Conservation (phyloP, 23 tunicate genomes). For the Halocynthia aurantium region DNA sequence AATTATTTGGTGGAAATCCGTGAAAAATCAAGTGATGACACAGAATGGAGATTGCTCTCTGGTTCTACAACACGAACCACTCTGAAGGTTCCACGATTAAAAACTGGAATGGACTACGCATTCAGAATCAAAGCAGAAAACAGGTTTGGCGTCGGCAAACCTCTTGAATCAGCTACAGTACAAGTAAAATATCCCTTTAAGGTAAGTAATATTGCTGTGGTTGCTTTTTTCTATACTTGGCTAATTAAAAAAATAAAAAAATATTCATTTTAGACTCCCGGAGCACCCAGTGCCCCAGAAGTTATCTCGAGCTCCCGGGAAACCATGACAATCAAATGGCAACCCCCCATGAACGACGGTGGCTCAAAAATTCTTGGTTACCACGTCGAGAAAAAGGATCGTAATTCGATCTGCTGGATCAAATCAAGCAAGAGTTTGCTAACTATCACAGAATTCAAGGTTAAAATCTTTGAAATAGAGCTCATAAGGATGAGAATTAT, state of each 20-base stretch:
- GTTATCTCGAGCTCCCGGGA: slow-evolving; percentile 46
- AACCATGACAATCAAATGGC: slow-evolving; percentile 84
- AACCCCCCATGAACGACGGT: slow-evolving; percentile 69
- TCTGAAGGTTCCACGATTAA: slow-evolving; percentile 59
- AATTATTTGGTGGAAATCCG: slow-evolving; percentile 87
- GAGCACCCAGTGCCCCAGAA: slow-evolving; percentile 48
- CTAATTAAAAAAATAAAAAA: too few species aligned
- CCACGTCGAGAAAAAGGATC: slow-evolving; percentile 84
- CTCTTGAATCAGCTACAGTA: slow-evolving; percentile 64
- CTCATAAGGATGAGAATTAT: neutral
- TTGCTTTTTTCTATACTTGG: too few species aligned
- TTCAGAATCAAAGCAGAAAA: slow-evolving; percentile 92
- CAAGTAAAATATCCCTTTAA: slow-evolving; percentile 75
- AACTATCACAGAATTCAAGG: slow-evolving; percentile 40
- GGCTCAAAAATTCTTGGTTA: slow-evolving; percentile 79
- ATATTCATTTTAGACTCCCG: slow-evolving; percentile 30
- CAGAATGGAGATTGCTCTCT: slow-evolving; percentile 76
- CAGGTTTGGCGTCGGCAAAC: slow-evolving; percentile 71
- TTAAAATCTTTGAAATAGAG: neutral
- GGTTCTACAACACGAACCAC: slow-evolving; percentile 66
- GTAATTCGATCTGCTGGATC: slow-evolving; percentile 65
- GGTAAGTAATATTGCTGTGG: slow-evolving; percentile 13
- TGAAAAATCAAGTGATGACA: slow-evolving; percentile 52
- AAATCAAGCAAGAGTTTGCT: slow-evolving; percentile 49
- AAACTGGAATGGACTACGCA: slow-evolving; percentile 64